phyloP scores from a whole-genome alignment of 2,888 invertebrate genomes.

The Cacoxenus indagator region DNA sequence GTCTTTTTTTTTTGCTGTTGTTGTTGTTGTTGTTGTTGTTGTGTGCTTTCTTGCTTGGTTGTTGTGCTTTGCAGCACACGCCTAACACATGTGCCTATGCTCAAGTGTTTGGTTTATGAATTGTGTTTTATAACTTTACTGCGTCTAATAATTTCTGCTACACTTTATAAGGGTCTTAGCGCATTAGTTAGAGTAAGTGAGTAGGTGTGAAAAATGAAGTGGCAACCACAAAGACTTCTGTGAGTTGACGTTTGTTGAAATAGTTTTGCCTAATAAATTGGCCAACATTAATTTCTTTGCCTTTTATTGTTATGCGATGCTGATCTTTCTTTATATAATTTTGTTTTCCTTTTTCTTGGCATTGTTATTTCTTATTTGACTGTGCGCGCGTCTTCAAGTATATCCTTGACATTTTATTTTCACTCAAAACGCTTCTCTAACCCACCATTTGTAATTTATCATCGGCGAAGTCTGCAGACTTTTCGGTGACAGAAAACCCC shows the following conservation, averaged over 20 bases:
- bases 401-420: background rate
- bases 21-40: background rate
- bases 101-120: slow-evolving; percentile 29
- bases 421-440: slow-evolving; percentile 1
- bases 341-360: slow-evolving; percentile 15
- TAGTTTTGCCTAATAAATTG: slow-evolving; percentile 55
- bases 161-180: slow-evolving; percentile 41
- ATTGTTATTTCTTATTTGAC: slow-evolving; percentile 8
- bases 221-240: slow-evolving; percentile 14
- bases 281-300: slow-evolving; percentile 42
- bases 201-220: background rate
- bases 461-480: background rate
- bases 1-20: slow-evolving; percentile 22
- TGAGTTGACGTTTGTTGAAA: slow-evolving; percentile 29
- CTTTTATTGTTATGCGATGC: slow-evolving; percentile 53
- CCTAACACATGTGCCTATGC: background rate
- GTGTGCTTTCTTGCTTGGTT: background rate
- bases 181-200: background rate
- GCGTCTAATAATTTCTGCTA: background rate
- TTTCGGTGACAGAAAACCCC: too few relatives aligned
- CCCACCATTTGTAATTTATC: slow-evolving; percentile 4
- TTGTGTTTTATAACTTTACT: slow-evolving; percentile 39
- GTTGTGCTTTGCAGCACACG: background rate
- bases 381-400: slow-evolving; percentile 3
- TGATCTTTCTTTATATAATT: background rate